Base-by-base conservation (phyloP, 2,888 invertebrate genomes). In the Ceratothoa steindachneri region DNA sequence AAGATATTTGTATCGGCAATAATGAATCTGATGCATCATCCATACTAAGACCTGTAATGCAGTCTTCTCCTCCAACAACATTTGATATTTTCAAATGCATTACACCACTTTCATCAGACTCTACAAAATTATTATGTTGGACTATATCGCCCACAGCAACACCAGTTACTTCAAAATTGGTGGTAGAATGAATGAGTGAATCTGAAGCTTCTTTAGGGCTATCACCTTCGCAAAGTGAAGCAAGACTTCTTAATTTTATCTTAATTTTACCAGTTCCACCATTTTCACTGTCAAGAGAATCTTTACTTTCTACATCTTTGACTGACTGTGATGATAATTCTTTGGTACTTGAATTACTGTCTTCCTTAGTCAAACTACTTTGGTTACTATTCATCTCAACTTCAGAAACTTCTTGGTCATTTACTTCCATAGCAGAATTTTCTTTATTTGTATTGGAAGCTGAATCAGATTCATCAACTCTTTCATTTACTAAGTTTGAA, bases 51-150 rank as follows among this genome's bases (percentile, higher is more conserved):
- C 79, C 79, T 2, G 79, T 79, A 64, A 79, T 79, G 41, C 76
- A 73, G 28, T 79, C 79, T 53, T 79, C 79, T 15, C 75, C 79
- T n/a, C 76, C 73, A 22, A 79, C 74, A 15, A 79, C 79, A 68
- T 76, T 79, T n/a, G 79, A 74, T 29, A 79, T 79, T 55, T 76
- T 71, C 52, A 79, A 60, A 41, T 74, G 74, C 67, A 79, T 71
- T 15, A 73, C 79, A 52, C 72, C 79, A 67, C 73, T 70, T 52
- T 78, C 78, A 30, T 74, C 72, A n/a, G 73, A 72, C n/a, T 74
- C 73, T 22, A 79, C 73, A 22, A 79, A 73, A 28, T 76, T 74
- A 41, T 72, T 74, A 60, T 79, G 79, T 28, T 79, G 76, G 9
- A 79, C 70, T 3, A 71, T 71, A 30, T 71, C 71, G 15, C 71